Percentiles rank a stretch among this genome's conserved stretches.
These are phyloP conservation scores for Chloroceryle aenea DNA, from an alignment of 2,113 vertebrate genomes.

Conservation along the genomic window DNA sequence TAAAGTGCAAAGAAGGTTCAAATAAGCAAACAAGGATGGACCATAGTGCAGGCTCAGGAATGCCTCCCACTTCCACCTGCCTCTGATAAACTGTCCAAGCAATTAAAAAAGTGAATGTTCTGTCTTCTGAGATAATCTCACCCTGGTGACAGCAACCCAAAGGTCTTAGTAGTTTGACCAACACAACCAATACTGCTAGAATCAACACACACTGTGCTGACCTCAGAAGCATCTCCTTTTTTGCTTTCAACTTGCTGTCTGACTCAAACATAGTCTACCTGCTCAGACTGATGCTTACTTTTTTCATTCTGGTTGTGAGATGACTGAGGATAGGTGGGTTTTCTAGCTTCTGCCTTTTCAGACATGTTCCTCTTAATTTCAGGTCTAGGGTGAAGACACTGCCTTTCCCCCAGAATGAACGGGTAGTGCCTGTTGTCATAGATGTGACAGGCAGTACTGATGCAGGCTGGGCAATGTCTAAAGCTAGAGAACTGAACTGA, in stretches of 20 bases:
- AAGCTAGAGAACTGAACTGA: not conserved
- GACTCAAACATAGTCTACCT: not conserved
- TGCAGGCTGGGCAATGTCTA: not conserved
- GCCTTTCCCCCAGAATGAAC: not conserved
- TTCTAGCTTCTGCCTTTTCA: not conserved
- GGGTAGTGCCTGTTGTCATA: not conserved
- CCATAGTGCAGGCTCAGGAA: not conserved
- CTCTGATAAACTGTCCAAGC: not conserved
- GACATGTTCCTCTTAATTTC: not conserved
- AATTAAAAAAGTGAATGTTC: not conserved
- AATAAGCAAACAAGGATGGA: not conserved
- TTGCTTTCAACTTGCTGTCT: not conserved
- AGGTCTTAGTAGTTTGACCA: not conserved
- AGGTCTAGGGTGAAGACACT: not conserved
- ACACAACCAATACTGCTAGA: not conserved
- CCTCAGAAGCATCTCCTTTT: not conserved
- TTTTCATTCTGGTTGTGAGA: not conserved
- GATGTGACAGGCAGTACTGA: not conserved
- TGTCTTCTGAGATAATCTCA: not conserved
- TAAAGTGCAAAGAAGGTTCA: not conserved
- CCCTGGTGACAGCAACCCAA: not conserved
- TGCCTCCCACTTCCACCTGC: not conserved
- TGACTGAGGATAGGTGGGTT: not conserved
- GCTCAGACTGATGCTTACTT: not conserved
- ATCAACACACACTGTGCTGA: not conserved